Base-by-base conservation (phyloP, 2,888 invertebrate species). In the Xiphydria camelus region DNA sequence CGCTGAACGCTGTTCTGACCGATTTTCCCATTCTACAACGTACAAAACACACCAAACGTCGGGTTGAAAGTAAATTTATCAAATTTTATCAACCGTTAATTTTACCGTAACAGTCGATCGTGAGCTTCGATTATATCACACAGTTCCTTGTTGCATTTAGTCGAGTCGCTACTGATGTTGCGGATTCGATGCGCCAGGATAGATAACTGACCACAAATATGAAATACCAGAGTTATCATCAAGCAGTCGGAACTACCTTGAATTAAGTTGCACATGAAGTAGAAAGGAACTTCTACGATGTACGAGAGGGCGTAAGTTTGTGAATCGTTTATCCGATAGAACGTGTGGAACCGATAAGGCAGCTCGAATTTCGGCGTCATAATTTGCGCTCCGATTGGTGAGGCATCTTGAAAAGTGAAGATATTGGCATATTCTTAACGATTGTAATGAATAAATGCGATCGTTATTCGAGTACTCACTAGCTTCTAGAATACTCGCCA, bases 321-420 rank as follows among this genome's bases (percentile, higher is more conserved):
- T 4, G 47, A 41, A 23, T 68, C 59, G 4, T 66, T 56, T 1
- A 68, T 33, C 23, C 59, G 48, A 44, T 69, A 58, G 17, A 67
- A 62, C n/a, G 55, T 19, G 45, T 66, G 55, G 49, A 68, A 67
- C 4, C 62, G 62, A 29, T 70, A 70, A 1, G 70, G 70, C 20
- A 70, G 44, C 15, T 58, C 31, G 31, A 53, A 60, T 14, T 26
- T 31, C 10, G 49, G 20, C 2, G 56, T 52, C 10, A n/a, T n/a
- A n/a, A 51, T 59, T 5, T 37, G 44, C 4, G 4, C 15, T 12
- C 15, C 29, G 12, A 29, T 29, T 29, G 29, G 29, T n/a, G n/a
- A n/a, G n/a, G n/a, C n/a, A n/a, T n/a, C n/a, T n/a, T n/a, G n/a
- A n/a, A n/a, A n/a, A n/a, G n/a, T n/a, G n/a, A n/a, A n/a, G n/a